Evolutionary conservation across 2,113 vertebrate genomes (phyloP).

Genomic region (Mastomys natalensis): DNA sequence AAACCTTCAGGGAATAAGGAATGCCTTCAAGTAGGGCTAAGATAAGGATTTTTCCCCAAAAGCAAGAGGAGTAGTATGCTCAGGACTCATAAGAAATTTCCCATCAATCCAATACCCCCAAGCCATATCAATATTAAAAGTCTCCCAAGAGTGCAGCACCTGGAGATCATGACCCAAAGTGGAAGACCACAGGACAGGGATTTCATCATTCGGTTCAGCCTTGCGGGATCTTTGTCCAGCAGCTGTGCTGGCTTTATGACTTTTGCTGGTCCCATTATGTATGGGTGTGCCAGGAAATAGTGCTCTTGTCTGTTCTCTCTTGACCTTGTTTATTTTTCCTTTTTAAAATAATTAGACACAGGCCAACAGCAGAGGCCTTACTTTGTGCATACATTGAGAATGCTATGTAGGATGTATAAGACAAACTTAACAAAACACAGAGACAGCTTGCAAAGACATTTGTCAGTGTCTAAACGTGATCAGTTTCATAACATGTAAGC

Average conservation of each 20-base stretch:
- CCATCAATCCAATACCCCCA: too few relatives aligned
- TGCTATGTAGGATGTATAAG: neutral
- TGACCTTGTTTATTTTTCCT: neutral
- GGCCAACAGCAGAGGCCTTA: neutral
- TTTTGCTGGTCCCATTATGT: too few relatives aligned
- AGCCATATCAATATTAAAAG: too few relatives aligned
- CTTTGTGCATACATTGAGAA: neutral
- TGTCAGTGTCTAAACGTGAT: neutral
- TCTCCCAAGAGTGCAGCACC: too few relatives aligned
- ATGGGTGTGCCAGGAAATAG: neutral
- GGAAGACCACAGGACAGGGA: too few relatives aligned
- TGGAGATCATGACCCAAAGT: too few relatives aligned
- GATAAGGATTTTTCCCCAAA: neutral
- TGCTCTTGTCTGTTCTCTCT: neutral
- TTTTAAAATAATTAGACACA: neutral
- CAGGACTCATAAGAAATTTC: neutral
- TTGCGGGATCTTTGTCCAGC: too few relatives aligned
- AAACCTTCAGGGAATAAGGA: neutral
- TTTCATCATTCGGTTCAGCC: too few relatives aligned
- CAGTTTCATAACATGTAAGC: neutral
- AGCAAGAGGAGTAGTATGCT: neutral
- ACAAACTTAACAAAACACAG: neutral
- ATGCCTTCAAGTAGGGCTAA: neutral
- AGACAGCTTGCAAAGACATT: neutral
- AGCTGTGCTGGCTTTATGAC: too few relatives aligned